phyloP scores from a whole-genome alignment of 2,888 invertebrate genomes.

The Synergus japonicus region DNA sequence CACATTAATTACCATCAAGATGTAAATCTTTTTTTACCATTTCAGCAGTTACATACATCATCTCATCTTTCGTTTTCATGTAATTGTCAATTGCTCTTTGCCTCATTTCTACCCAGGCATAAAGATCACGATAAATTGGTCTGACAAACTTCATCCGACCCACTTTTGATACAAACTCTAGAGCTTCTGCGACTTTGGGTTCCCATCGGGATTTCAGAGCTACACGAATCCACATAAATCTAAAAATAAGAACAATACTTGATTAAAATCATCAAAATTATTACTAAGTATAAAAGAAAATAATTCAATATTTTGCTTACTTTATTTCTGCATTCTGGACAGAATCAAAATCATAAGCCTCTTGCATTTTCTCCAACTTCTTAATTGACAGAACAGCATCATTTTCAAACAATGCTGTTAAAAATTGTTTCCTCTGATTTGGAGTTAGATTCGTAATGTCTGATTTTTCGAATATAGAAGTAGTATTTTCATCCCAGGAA shows the following conservation, averaged over 20 bases:
- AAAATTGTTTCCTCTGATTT: conserved; percentile 84
- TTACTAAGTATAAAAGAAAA: neutral
- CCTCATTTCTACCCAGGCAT: conserved; percentile 87
- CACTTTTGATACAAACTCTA: conserved; percentile 89
- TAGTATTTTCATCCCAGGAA: conserved; percentile 75
- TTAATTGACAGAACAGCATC: conserved; percentile 78
- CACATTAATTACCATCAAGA: conserved; percentile 66
- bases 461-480: conserved; percentile 76
- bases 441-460: conserved; percentile 82
- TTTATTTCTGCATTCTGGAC: conserved; percentile 89
- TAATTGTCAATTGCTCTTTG: conserved; percentile 86
- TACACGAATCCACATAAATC: conserved; percentile 87
- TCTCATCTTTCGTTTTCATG: conserved; percentile 82
- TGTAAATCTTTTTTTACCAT: conserved; percentile 88
- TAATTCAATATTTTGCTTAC: conserved; percentile 47
- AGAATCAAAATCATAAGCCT: conserved; percentile 82
- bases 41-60: conserved; percentile 91
- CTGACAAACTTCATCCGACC: conserved; percentile 95
- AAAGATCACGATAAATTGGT: conserved; percentile 92
- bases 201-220: conserved; percentile 87
- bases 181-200: conserved; percentile 82
- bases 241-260: conserved; percentile 48
- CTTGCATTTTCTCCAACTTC: conserved; percentile 82
- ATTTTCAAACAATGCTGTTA: conserved; percentile 83
- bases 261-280: neutral